These are phyloP conservation scores for Pandemis heparana DNA, from an alignment of 2,888 invertebrate genomes.

Conservation along the genomic window DNA sequence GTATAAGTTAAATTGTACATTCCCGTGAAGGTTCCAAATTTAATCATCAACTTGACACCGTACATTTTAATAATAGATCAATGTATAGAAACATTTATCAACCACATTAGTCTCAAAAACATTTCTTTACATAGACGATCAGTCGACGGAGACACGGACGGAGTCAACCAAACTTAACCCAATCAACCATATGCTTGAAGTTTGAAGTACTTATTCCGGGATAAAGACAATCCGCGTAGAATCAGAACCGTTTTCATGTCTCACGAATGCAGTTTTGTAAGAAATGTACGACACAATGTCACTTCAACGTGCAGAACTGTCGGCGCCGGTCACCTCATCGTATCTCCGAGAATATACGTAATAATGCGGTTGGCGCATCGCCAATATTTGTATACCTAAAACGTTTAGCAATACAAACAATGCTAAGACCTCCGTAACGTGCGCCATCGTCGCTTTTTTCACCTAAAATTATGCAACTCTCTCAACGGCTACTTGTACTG, in stretches of 20 bases:
- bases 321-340: slow-evolving; percentile 3
- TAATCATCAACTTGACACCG: too few species aligned
- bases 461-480: slow-evolving; percentile 15
- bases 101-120: too few species aligned
- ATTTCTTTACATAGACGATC: too few species aligned
- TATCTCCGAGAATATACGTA: slow-evolving; percentile 10
- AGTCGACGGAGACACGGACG: too few species aligned
- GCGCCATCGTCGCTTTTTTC: background rate
- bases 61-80: too few species aligned
- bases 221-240: too few species aligned
- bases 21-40: too few species aligned
- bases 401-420: slow-evolving; percentile 31
- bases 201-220: too few species aligned
- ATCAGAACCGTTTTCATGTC: background rate
- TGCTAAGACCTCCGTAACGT: slow-evolving; percentile 26
- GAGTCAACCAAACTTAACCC: too few species aligned
- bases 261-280: background rate
- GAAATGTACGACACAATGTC: background rate
- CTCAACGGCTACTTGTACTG: background rate
- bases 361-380: slow-evolving; percentile 31
- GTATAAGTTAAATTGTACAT: too few species aligned
- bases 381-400: slow-evolving; percentile 27
- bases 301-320: background rate
- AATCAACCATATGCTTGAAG: too few species aligned
- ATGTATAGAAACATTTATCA: too few species aligned